phyloP scores from a whole-genome alignment of 2,888 invertebrate species.

The Taphrorychus bicolor region DNA sequence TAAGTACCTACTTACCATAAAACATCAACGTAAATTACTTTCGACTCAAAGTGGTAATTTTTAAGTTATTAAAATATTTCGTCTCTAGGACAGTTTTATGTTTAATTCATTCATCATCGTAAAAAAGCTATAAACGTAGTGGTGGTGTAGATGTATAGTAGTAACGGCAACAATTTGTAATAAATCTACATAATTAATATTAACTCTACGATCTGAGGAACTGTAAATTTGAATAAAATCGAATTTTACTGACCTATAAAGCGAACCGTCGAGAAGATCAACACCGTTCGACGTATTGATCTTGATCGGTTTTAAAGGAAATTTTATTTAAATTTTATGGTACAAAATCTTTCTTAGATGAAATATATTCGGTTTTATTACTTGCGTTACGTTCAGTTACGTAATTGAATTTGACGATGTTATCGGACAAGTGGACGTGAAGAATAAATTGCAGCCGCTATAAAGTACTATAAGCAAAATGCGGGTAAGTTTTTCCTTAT shows the following conservation, averaged over 20 bases:
- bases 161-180: conserved; percentile 26
- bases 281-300: conserved; percentile 8
- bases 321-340: not conserved
- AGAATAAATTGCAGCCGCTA: conserved; percentile 7
- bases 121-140: conserved; percentile 27
- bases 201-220: conserved; percentile 31
- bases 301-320: not conserved
- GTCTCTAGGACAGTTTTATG: conserved; percentile 13
- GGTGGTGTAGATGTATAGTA: conserved; percentile 26
- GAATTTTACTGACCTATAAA: conserved; percentile 32
- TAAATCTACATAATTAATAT: conserved; percentile 34
- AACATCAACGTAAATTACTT: not conserved
- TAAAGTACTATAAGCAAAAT: not conserved
- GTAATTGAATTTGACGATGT: not conserved
- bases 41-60: not conserved
- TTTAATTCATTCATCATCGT: conserved; percentile 21
- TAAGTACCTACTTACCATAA: not conserved
- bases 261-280: conserved; percentile 21
- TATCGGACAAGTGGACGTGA: not conserved
- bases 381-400: not conserved
- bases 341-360: not conserved
- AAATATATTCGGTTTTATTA: not conserved
- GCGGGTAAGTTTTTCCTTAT: conserved; percentile 3
- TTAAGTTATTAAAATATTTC: not conserved
- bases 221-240: conserved; percentile 34